Percentiles rank a stretch among this genome's conserved stretches.
Evolutionary conservation across 1,140 invertebrate species (phyloP).

Genomic region (Drosophila repleta): DNA sequence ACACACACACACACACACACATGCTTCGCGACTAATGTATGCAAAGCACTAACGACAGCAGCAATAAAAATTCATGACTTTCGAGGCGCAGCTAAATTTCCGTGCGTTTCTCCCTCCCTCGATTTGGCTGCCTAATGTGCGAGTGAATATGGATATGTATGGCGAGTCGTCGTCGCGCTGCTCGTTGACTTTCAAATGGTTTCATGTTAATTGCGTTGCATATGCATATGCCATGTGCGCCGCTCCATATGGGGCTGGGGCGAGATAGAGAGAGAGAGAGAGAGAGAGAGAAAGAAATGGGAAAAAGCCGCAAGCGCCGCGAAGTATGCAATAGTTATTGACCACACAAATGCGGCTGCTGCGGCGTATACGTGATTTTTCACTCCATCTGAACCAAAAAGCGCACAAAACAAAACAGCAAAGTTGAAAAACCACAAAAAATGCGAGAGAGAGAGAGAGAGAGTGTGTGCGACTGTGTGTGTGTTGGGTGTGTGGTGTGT

Average conservation of each 20-base stretch:
- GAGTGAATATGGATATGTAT: slow-evolving; percentile 69
- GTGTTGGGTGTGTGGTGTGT: not conserved
- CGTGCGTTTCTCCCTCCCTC: not conserved
- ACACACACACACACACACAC: not conserved
- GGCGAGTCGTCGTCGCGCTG: slow-evolving; percentile 12
- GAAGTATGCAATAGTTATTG: slow-evolving; percentile 76
- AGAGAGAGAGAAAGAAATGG: slow-evolving; percentile 33
- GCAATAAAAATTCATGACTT: slow-evolving; percentile 81
- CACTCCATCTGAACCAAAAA: not conserved
- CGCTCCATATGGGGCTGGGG: slow-evolving; percentile 48
- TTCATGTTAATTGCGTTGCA: slow-evolving; percentile 61
- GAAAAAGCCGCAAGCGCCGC: slow-evolving; percentile 33
- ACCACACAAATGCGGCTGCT: slow-evolving; percentile 52
- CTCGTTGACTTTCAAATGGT: slow-evolving; percentile 54
- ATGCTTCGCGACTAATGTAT: slow-evolving; percentile 61
- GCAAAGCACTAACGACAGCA: slow-evolving; percentile 78
- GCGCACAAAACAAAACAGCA: slow-evolving; percentile 21
- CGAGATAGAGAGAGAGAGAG: too few species aligned
- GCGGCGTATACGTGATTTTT: slow-evolving; percentile 28
- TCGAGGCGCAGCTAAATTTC: slow-evolving; percentile 45
- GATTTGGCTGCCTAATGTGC: slow-evolving; percentile 55
- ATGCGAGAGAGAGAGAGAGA: too few species aligned
- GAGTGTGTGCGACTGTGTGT: not conserved
- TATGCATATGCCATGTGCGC: slow-evolving; percentile 21
- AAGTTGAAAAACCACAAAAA: slow-evolving; percentile 44